Conservation (phyloP, 1,140 invertebrate genomes). For the Drosophila leontia region DNA sequence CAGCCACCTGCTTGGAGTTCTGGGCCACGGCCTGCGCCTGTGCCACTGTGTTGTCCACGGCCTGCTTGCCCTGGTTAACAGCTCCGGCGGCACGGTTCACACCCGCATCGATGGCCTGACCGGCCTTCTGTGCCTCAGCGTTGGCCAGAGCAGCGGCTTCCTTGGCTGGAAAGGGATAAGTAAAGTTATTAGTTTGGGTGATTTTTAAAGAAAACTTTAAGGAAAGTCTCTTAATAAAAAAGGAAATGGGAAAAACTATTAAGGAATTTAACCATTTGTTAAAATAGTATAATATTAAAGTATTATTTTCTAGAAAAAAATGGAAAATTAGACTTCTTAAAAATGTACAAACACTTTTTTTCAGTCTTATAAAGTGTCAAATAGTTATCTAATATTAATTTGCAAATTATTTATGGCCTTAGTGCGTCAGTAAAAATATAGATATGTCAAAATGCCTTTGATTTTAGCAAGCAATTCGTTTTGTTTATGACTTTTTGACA, state of each 20-base stretch:
- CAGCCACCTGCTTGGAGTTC: constrained; percentile 80
- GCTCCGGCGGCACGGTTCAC: constrained; percentile 71
- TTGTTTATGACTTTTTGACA: constrained; percentile 5
- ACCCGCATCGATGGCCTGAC: constrained; percentile 72
- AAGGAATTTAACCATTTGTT: background rate
- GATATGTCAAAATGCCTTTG: constrained; percentile 6
- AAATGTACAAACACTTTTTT: background rate
- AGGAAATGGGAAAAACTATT: background rate
- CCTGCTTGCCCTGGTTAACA: constrained; percentile 75
- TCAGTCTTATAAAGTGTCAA: background rate
- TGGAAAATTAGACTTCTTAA: background rate
- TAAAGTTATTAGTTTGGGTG: background rate
- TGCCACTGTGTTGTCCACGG: constrained; percentile 75
- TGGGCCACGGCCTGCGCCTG: constrained; percentile 69
- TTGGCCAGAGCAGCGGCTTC: constrained; percentile 77
- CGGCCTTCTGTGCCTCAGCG: constrained; percentile 80
- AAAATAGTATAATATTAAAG: too few relatives aligned
- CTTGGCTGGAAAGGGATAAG: constrained; percentile 58
- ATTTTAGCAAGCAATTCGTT: constrained; percentile 4
- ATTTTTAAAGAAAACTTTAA: background rate
- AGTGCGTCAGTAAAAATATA: constrained; percentile 7
- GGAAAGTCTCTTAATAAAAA: background rate
- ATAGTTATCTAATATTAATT: too few relatives aligned
- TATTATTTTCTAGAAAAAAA: too few relatives aligned
- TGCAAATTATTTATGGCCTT: constrained; percentile 2